phyloP scores from a whole-genome alignment of 2,797 vertebrate genomes.

The Enteromius radiatus region DNA sequence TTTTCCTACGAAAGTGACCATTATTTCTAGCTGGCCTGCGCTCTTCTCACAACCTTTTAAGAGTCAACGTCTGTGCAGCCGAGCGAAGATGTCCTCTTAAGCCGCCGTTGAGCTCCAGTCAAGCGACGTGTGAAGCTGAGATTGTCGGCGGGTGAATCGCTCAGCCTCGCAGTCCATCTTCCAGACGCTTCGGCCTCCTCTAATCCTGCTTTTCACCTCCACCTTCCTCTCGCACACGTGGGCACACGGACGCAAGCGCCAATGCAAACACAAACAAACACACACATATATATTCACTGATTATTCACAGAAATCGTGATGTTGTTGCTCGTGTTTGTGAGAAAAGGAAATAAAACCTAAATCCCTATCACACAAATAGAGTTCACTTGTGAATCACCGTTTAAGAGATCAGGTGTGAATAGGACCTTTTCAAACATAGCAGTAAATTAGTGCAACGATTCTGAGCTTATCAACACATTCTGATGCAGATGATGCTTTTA shows the following conservation, averaged over 20 bases:
- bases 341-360: neutral
- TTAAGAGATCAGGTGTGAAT: neutral
- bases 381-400: neutral
- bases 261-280: slow-evolving; percentile 56
- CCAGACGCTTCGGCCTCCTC: slow-evolving; percentile 1
- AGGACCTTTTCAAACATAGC: neutral
- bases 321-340: neutral
- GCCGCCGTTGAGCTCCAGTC: slow-evolving; percentile 13
- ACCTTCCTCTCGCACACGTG: slow-evolving; percentile 20
- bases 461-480: neutral
- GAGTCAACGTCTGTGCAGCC: slow-evolving; percentile 18
- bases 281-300: slow-evolving; percentile 42
- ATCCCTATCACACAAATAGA: neutral
- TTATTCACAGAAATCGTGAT: neutral
- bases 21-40: slow-evolving; percentile 4
- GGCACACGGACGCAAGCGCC: neutral
- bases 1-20: slow-evolving; percentile 6
- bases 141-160: slow-evolving; percentile 24
- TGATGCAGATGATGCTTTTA: neutral
- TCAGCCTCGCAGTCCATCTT: slow-evolving; percentile 27
- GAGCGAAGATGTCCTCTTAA: slow-evolving; percentile 15
- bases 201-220: slow-evolving; percentile 38
- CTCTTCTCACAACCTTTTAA: slow-evolving; percentile 18
- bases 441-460: neutral
- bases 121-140: slow-evolving; percentile 13